Evolutionary conservation across 2,888 invertebrate species (phyloP).

Genomic region (Hydraecia micacea): DNA sequence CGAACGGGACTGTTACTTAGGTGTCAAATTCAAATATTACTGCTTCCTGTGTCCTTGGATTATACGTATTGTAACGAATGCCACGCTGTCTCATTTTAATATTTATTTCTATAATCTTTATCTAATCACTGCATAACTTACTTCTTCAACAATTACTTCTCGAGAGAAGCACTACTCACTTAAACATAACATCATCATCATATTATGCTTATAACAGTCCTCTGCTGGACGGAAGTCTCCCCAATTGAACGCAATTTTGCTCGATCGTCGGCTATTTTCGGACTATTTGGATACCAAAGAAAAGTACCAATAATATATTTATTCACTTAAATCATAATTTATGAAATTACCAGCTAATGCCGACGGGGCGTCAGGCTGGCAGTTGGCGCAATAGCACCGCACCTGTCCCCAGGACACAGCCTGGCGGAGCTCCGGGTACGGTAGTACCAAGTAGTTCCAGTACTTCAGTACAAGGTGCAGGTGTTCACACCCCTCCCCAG

Average conservation of each 20-base stretch:
- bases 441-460: conserved; percentile 81
- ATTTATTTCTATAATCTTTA: neutral
- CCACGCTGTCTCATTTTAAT: neutral
- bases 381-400: conserved; percentile 80
- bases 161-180: neutral
- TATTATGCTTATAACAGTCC: neutral
- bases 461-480: conserved; percentile 83
- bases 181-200: neutral
- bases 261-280: neutral
- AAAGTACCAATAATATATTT: neutral
- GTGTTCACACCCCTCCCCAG: conserved; percentile 82
- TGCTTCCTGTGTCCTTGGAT: neutral
- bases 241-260: neutral
- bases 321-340: neutral
- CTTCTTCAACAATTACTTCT: neutral
- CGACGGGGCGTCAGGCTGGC: conserved; percentile 78
- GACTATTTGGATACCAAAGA: neutral
- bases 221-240: no score
- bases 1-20: no score
- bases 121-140: neutral
- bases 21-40: neutral
- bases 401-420: conserved; percentile 84
- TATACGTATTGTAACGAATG: neutral
- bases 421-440: conserved; percentile 81
- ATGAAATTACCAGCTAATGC: conserved; percentile 76